Evolutionary conservation across 1,140 invertebrate species (phyloP).

Genomic region (Coenobita brevimanus): DNA sequence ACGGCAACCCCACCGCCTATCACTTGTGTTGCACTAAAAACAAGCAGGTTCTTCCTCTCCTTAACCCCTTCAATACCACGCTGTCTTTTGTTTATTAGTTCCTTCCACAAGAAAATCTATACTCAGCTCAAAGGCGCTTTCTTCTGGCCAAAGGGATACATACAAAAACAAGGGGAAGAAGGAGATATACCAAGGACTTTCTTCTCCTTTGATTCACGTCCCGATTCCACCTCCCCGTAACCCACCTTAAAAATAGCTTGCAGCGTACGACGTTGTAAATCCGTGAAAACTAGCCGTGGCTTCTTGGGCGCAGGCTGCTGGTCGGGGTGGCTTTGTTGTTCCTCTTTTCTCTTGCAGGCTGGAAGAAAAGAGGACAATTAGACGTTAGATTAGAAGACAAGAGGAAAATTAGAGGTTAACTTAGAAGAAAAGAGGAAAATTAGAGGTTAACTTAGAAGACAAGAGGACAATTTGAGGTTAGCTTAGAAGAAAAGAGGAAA

Average conservation of each 20-base stretch:
- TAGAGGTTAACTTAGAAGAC: neutral
- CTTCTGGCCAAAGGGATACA: too few relatives aligned
- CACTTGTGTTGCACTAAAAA: too few relatives aligned
- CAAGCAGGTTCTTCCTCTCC: too few relatives aligned
- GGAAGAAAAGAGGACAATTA: conserved; percentile 76
- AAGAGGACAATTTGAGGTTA: too few relatives aligned
- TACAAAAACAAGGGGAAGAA: neutral
- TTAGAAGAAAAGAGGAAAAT: neutral
- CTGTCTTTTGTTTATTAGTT: too few relatives aligned
- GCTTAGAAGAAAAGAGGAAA: neutral
- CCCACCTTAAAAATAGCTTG: conserved; percentile 98
- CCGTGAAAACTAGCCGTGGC: conserved; percentile 99
- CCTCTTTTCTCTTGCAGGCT: conserved; percentile 99
- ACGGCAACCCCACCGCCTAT: too few relatives aligned
- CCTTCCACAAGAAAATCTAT: too few relatives aligned
- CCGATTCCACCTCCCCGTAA: neutral
- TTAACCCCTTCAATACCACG: too few relatives aligned
- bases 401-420: neutral
- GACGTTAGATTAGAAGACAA: neutral
- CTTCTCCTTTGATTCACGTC: too few relatives aligned
- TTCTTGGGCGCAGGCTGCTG: conserved; percentile 95
- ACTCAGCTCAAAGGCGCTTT: too few relatives aligned
- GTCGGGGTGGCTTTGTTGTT: conserved; percentile 78
- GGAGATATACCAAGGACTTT: neutral
- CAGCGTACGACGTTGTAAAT: conserved; percentile 98